Percentiles rank a stretch among this genome's conserved stretches.
Evolutionary conservation across 2,113 vertebrate genomes (phyloP).

Genomic region (Ivindomyrus marchei): DNA sequence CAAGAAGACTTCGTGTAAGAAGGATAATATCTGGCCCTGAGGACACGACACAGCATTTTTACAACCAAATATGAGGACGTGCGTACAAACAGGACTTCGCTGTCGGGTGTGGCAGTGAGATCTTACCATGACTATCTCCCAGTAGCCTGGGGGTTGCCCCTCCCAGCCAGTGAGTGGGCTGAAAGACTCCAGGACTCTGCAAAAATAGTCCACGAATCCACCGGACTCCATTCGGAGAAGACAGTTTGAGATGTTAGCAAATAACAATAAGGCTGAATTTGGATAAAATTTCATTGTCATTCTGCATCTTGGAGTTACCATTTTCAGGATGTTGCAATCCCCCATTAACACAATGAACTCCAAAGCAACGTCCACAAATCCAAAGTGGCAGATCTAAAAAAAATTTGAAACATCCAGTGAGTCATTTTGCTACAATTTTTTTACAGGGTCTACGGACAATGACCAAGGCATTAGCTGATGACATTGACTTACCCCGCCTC

Average conservation of each 20-base stretch:
- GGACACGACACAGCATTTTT: background rate
- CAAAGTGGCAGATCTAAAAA: background rate
- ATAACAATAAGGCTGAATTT: background rate
- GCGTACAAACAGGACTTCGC: background rate
- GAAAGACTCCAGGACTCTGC: background rate
- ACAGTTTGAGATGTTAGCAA: background rate
- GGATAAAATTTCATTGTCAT: background rate
- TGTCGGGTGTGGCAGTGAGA: background rate
- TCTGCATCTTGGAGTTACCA: background rate
- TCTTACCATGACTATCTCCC: background rate
- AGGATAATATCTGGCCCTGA: background rate
- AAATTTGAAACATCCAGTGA: background rate
- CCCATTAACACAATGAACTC: background rate
- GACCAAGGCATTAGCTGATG: background rate
- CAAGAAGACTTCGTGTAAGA: background rate
- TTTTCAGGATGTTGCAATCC: background rate
- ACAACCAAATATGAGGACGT: background rate
- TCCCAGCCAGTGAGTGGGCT: background rate
- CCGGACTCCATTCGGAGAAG: background rate
- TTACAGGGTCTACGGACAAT: background rate
- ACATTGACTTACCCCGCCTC: background rate
- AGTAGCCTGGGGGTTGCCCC: rapidly evolving
- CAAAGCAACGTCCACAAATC: background rate
- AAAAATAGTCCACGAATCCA: background rate
- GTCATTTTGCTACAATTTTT: background rate